These are phyloP conservation scores for Hippopotamyrus pictus DNA, from an alignment of 2,797 vertebrate species.

Conservation along the genomic window DNA sequence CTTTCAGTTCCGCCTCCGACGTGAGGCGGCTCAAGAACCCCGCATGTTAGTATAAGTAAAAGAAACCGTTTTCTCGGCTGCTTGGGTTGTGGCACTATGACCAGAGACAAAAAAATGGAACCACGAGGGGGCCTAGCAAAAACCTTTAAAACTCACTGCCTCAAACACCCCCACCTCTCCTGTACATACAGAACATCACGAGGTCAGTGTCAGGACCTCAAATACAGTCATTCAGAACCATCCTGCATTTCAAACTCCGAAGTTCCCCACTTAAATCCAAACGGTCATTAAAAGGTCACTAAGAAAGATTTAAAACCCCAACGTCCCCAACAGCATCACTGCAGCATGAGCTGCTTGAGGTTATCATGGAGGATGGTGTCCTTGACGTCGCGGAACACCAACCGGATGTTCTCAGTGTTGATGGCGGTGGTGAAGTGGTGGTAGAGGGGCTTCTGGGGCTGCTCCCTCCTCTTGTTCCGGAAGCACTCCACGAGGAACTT, in stretches of 20 bases:
- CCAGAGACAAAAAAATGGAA: not conserved
- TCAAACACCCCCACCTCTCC: not conserved
- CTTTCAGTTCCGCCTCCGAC: not conserved
- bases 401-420: constrained; percentile 95
- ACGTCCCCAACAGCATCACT: constrained; percentile 63
- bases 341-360: constrained; percentile 97
- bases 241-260: not conserved
- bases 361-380: constrained; percentile 98
- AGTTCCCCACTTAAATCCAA: not conserved
- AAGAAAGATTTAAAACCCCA: not conserved
- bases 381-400: constrained; percentile 96
- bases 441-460: constrained; percentile 92
- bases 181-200: not conserved
- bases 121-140: not conserved
- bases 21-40: not conserved
- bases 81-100: not conserved
- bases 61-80: not conserved
- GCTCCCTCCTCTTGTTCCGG: constrained; percentile 84
- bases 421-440: constrained; percentile 99
- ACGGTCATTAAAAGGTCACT: constrained; percentile 23
- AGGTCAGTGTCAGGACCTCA: not conserved
- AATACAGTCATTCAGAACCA: not conserved
- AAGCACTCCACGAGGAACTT: constrained; percentile 93
- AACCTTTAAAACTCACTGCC: not conserved
- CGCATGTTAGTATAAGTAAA: not conserved